Percentiles rank a stretch among this genome's conserved stretches.
Evolutionary conservation across 2,113 vertebrate genomes (phyloP).

Genomic region (Microtus ochrogaster): DNA sequence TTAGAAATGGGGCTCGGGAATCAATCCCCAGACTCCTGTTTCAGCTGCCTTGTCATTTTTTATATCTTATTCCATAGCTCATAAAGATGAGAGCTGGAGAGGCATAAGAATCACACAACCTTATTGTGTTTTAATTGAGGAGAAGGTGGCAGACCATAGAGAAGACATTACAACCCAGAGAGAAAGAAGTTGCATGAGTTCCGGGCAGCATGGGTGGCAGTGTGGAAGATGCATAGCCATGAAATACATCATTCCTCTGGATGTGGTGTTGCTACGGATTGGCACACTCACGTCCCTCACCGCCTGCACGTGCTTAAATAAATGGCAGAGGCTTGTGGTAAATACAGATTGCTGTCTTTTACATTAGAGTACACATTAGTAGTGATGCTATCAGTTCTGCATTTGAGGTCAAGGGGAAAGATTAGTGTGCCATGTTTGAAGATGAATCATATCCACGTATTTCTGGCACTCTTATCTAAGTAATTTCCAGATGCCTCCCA

Average conservation of each 20-base stretch:
- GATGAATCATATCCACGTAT: not conserved
- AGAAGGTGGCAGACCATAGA: slow-evolving; percentile 36
- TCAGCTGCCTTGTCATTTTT: slow-evolving; percentile 58
- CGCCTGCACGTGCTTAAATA: slow-evolving; percentile 18
- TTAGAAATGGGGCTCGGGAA: slow-evolving; percentile 57
- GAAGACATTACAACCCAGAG: slow-evolving; percentile 44
- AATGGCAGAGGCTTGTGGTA: not conserved
- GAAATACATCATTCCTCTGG: slow-evolving; percentile 19
- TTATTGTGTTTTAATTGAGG: slow-evolving; percentile 69
- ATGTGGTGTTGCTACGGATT: not conserved
- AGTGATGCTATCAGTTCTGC: slow-evolving; percentile 5
- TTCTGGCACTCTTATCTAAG: not conserved
- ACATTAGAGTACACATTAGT: not conserved
- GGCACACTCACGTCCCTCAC: not conserved
- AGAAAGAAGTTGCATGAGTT: slow-evolving; percentile 37
- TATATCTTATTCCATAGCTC: slow-evolving; percentile 63
- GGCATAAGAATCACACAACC: slow-evolving; percentile 61
- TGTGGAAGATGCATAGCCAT: slow-evolving; percentile 6
- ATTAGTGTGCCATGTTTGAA: not conserved
- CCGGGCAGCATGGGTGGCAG: not conserved
- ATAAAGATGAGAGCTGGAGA: slow-evolving; percentile 47
- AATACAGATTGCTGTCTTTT: slow-evolving; percentile 47
- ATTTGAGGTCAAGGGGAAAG: slow-evolving; percentile 29
- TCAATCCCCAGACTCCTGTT: slow-evolving; percentile 53
- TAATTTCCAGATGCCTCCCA: fast-evolving